These are phyloP conservation scores for Rhopalosiphum nymphaeae DNA, from an alignment of 2,888 invertebrate species.

Conservation along the genomic window DNA sequence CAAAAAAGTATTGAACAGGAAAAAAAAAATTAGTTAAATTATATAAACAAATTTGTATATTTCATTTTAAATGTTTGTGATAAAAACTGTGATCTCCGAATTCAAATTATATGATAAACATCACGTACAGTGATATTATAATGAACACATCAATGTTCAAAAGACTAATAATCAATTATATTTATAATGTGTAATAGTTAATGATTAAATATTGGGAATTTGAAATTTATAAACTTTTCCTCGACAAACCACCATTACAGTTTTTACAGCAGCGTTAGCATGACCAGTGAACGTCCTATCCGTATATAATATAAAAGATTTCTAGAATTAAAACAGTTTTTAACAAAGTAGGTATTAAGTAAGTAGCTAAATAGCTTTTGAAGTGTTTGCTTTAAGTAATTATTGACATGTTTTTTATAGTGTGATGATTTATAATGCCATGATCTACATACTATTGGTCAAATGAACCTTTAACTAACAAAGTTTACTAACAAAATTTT, in stretches of 20 bases:
- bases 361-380: too few species aligned
- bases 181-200: constrained; percentile 30
- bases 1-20: too few species aligned
- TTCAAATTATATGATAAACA: constrained; percentile 90
- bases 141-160: constrained; percentile 95
- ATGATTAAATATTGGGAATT: constrained; percentile 20
- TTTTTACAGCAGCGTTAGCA: constrained; percentile 99
- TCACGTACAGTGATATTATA: constrained; percentile 97
- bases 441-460: constrained; percentile 94
- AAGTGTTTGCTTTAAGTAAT: constrained; percentile 81
- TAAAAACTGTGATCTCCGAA: constrained; percentile 94
- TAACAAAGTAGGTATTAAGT: constrained; percentile 97
- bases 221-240: constrained; percentile 71
- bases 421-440: constrained; percentile 86
- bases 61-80: background rate
- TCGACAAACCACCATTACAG: constrained; percentile 98
- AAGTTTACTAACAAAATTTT: constrained; percentile 96
- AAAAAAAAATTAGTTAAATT: too few species aligned
- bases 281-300: constrained; percentile 84
- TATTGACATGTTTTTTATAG: constrained; percentile 9
- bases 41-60: background rate
- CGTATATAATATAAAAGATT: constrained; percentile 99
- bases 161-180: constrained; percentile 74
- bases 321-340: constrained; percentile 98
- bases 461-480: constrained; percentile 90